phyloP scores from a whole-genome alignment of 2,888 invertebrate genomes.

The Leptinotarsa juncta region DNA sequence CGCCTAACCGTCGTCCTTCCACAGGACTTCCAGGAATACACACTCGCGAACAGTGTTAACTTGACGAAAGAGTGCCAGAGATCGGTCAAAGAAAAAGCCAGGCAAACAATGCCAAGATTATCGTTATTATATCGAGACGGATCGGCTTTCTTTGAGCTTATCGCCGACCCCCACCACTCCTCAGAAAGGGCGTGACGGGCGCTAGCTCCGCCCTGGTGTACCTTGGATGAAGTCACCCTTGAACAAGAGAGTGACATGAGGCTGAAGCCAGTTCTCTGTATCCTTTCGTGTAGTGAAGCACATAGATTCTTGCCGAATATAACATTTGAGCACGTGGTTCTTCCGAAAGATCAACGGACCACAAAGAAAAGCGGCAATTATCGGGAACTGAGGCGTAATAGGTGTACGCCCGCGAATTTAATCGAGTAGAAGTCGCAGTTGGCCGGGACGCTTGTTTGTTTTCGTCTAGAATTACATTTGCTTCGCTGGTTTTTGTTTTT shows the following conservation, averaged over 20 bases:
- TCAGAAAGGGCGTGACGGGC: constrained; percentile 44
- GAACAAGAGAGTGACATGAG: constrained; percentile 65
- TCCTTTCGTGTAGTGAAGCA: constrained; percentile 64
- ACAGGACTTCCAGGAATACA: neutral
- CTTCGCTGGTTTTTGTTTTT: constrained; percentile 34
- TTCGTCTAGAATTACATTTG: constrained; percentile 40
- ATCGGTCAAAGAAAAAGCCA: neutral
- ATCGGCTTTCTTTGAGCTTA: constrained; percentile 42
- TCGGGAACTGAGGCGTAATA: constrained; percentile 63
- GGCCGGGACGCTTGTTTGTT: constrained; percentile 41
- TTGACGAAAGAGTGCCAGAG: neutral
- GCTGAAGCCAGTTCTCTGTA: constrained; percentile 65
- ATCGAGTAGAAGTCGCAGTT: constrained; percentile 53
- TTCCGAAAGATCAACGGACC: constrained; percentile 61
- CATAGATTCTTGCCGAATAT: constrained; percentile 55
- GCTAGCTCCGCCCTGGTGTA: constrained; percentile 56
- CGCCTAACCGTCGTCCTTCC: no score
- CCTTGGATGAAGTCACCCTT: constrained; percentile 65
- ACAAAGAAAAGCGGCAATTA: constrained; percentile 61
- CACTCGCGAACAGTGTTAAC: neutral
- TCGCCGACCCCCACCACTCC: constrained; percentile 35
- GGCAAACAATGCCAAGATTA: constrained; percentile 27
- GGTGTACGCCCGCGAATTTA: constrained; percentile 59
- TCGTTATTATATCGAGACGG: constrained; percentile 33
- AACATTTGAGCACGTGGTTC: constrained; percentile 61